Evolutionary conservation across 1,140 invertebrate species (phyloP).

Genomic region (Trichomalopsis sarcophagae): DNA sequence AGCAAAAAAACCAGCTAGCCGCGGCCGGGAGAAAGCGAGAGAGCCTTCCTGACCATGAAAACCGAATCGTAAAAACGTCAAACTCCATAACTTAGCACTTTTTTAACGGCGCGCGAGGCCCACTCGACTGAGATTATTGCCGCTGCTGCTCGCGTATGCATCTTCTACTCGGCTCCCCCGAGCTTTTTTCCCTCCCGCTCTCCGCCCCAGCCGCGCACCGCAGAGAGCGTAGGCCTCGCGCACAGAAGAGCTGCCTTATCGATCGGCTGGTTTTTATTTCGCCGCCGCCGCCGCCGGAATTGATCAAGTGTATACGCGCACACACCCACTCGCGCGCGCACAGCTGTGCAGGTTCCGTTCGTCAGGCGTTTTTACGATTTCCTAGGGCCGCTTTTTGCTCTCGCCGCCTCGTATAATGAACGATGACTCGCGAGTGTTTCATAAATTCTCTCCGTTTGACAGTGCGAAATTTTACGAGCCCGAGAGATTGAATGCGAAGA

Average conservation of each 20-base stretch:
- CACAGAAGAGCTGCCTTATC: constrained; percentile 55
- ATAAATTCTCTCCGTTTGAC: constrained; percentile 22
- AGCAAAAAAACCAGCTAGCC: background rate
- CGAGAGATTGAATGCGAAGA: constrained; percentile 24
- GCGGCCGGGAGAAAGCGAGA: too few species aligned
- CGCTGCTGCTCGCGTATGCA: constrained; percentile 28
- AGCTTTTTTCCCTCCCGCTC: background rate
- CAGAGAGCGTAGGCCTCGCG: background rate
- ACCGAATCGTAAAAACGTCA: constrained; percentile 64
- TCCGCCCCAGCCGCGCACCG: background rate
- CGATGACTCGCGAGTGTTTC: constrained; percentile 35
- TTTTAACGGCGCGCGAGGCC: constrained; percentile 54
- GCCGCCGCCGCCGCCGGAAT: constrained; percentile 53
- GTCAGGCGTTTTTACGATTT: constrained; percentile 36
- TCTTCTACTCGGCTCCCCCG: background rate
- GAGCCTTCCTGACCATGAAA: constrained; percentile 49
- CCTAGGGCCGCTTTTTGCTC: constrained; percentile 21
- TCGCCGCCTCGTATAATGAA: constrained; percentile 22
- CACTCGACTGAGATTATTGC: constrained; percentile 56
- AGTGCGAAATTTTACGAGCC: constrained; percentile 15
- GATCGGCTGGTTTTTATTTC: constrained; percentile 58
- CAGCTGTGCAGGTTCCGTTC: background rate
- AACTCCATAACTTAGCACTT: constrained; percentile 60
- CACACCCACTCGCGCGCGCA: constrained; percentile 13
- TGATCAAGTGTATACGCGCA: constrained; percentile 6